Conservation (phyloP, 2,113 vertebrate species). For the Cinclus cinclus region DNA sequence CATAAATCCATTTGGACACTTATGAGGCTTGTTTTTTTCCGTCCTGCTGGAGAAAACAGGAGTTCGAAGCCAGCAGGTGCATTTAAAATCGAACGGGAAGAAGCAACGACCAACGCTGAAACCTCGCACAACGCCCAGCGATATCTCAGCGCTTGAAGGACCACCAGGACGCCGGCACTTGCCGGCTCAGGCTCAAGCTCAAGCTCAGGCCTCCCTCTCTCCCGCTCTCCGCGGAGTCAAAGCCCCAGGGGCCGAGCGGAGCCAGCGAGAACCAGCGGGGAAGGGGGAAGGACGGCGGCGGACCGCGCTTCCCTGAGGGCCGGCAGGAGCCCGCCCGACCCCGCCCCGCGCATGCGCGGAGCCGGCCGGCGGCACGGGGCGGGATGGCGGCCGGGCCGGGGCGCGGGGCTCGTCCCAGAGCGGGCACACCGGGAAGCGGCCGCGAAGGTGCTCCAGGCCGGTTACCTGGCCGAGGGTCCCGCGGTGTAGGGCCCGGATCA, state of each 20-base stretch:
- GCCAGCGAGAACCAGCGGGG: rapidly evolving
- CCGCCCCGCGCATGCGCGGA: not conserved
- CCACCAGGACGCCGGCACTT: not conserved
- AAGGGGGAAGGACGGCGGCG: rapidly evolving
- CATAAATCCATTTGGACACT: not conserved
- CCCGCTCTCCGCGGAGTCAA: not conserved
- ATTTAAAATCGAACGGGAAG: not conserved
- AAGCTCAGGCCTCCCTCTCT: not conserved
- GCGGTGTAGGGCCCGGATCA: slow-evolving; percentile 35
- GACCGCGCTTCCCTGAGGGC: not conserved
- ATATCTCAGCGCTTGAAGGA: rapidly evolving
- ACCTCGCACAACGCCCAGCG: rapidly evolving
- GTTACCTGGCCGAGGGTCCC: slow-evolving; percentile 43
- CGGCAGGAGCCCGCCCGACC: not conserved
- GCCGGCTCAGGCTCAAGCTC: not conserved
- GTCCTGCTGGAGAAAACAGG: not conserved
- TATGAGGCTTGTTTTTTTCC: rapidly evolving
- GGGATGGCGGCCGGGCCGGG: not conserved
- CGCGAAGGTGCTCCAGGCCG: not conserved
- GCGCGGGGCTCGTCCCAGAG: not conserved
- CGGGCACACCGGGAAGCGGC: too few relatives aligned
- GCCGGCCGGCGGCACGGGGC: rapidly evolving
- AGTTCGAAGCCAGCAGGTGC: rapidly evolving
- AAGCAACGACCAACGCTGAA: not conserved
- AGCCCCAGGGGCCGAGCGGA: too few relatives aligned